Conservation (phyloP, 2,797 vertebrate species). For the Valencia hispanica region DNA sequence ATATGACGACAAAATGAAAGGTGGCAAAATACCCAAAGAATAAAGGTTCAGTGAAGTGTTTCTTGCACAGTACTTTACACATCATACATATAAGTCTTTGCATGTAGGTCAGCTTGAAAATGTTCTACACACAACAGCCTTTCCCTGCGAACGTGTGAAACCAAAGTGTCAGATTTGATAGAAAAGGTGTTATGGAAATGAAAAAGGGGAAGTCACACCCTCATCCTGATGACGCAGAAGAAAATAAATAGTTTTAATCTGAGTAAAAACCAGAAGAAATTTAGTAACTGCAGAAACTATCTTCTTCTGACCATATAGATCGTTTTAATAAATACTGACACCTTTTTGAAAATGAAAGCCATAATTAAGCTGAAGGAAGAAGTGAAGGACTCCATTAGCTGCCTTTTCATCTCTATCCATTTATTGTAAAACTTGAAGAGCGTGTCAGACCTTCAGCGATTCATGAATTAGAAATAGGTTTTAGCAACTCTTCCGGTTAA, state of each 20-base stretch:
- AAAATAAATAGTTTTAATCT: constrained; percentile 12
- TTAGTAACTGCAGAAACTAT: neutral
- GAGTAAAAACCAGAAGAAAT: constrained; percentile 27
- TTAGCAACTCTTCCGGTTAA: neutral
- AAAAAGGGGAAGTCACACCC: constrained; percentile 33
- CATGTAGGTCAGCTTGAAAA: constrained; percentile 5
- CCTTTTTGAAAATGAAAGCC: neutral
- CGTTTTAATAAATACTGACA: neutral
- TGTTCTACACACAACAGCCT: constrained; percentile 1
- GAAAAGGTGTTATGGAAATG: neutral
- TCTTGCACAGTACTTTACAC: neutral
- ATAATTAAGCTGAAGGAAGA: neutral
- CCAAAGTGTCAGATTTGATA: constrained; percentile 26
- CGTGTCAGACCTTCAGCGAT: neutral
- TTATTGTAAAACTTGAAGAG: neutral
- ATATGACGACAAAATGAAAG: too few relatives aligned
- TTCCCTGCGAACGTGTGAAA: constrained; percentile 36
- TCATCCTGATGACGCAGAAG: constrained; percentile 22
- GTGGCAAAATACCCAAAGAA: neutral
- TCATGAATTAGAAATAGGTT: neutral
- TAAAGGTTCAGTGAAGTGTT: neutral
- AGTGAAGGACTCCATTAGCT: neutral
- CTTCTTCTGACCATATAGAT: neutral
- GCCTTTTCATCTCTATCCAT: neutral
- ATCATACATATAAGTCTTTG: neutral